phyloP scores from a whole-genome alignment of 2,888 invertebrate species.

The Coelinius sp. region DNA sequence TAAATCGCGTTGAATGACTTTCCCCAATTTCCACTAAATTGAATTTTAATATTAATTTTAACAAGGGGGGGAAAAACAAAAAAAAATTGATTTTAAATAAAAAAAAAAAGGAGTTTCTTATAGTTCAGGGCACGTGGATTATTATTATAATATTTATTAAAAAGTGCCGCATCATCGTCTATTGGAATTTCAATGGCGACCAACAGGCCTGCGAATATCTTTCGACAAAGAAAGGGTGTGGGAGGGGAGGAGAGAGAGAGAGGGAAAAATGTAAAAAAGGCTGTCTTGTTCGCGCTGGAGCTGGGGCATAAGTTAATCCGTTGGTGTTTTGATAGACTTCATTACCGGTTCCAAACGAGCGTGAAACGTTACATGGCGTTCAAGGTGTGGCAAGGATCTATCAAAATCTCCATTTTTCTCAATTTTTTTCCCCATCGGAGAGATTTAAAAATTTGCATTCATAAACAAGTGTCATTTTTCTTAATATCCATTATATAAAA shows the following conservation, averaged over 20 bases:
- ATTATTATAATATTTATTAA: slow-evolving; percentile 5
- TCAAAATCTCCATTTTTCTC: slow-evolving; percentile 43
- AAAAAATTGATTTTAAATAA: not conserved
- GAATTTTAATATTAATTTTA: no score
- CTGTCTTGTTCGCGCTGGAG: slow-evolving; percentile 36
- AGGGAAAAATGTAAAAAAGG: slow-evolving; percentile 27
- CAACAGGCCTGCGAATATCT: not conserved
- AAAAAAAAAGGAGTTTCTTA: not conserved
- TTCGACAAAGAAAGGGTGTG: not conserved
- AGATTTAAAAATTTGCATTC: not conserved
- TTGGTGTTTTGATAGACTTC: slow-evolving; percentile 57
- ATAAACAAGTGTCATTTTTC: not conserved
- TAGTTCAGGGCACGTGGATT: not conserved
- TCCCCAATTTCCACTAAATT: no score
- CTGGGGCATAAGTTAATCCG: slow-evolving; percentile 48
- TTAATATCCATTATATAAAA: not conserved
- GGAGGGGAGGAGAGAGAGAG: not conserved
- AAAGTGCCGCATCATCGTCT: slow-evolving; percentile 17
- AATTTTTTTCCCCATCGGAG: not conserved
- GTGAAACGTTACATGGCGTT: slow-evolving; percentile 59
- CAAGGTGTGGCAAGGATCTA: slow-evolving; percentile 58
- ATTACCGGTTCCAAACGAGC: slow-evolving; percentile 57
- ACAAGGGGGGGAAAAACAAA: not conserved
- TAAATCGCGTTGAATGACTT: not conserved
- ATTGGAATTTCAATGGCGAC: slow-evolving; percentile 27